Evolutionary conservation across 2,113 vertebrate species (phyloP).

Genomic region (Gracilinanus agilis): DNA sequence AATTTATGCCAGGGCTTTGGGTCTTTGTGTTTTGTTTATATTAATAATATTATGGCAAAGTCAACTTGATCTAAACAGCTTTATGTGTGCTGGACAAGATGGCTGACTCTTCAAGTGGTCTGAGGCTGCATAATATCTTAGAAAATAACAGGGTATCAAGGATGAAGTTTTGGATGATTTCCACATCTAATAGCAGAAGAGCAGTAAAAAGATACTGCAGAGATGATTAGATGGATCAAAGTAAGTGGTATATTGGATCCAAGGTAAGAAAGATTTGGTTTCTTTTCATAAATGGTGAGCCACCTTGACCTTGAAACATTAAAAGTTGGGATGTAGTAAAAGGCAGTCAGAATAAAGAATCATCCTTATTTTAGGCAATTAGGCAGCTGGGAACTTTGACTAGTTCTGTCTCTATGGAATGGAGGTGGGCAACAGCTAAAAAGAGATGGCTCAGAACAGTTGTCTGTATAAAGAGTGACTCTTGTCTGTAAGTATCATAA

Average conservation of each 20-base stretch:
- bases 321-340: background rate
- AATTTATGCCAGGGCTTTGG: background rate
- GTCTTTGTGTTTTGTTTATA: background rate
- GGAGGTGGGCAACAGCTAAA: background rate
- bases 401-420: slow-evolving; percentile 5
- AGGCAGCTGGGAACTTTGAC: background rate
- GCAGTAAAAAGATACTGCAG: background rate
- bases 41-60: background rate
- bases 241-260: background rate
- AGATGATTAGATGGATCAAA: background rate
- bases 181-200: background rate
- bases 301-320: background rate
- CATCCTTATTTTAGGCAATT: background rate
- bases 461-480: background rate
- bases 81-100: background rate
- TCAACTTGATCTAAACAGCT: background rate
- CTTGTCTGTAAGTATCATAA: background rate
- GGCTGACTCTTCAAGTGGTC: background rate
- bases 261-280: background rate
- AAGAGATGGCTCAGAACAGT: background rate
- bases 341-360: background rate
- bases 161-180: background rate
- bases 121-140: background rate
- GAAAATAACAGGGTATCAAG: background rate
- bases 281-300: background rate